A percentile compares a stretch with the other conserved stretches of the same genome.
Evolutionary conservation across 1,140 invertebrate species (phyloP).

Genomic region (Temnothorax curvispinosus): DNA sequence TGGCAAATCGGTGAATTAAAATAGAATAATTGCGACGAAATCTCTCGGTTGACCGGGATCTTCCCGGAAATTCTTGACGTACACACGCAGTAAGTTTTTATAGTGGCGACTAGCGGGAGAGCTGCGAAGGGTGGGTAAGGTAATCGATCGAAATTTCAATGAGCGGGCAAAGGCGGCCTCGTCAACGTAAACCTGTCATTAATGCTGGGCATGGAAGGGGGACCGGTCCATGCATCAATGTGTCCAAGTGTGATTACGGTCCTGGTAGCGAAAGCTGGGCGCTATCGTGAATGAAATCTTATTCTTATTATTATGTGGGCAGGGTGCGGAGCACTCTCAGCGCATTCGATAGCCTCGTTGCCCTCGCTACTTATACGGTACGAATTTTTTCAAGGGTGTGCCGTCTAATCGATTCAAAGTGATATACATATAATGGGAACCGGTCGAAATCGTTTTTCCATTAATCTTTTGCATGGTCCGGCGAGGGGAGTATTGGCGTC

Average conservation of each 20-base stretch:
- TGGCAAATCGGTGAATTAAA: neutral
- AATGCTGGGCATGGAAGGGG: constrained; percentile 57
- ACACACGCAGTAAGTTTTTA: neutral
- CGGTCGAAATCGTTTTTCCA: constrained; percentile 57
- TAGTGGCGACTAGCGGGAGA: neutral
- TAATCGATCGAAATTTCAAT: constrained; percentile 70
- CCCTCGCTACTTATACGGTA: constrained; percentile 35
- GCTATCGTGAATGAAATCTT: constrained; percentile 79
- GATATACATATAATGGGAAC: constrained; percentile 66
- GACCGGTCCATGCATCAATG: constrained; percentile 71
- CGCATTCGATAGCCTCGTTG: constrained; percentile 53
- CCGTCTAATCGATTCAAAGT: constrained; percentile 69
- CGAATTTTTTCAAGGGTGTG: constrained; percentile 45
- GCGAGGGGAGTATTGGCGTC: neutral
- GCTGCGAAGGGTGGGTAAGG: neutral
- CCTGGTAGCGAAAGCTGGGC: constrained; percentile 69
- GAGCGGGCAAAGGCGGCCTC: constrained; percentile 57
- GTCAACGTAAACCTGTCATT: constrained; percentile 70
- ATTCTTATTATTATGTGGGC: constrained; percentile 63
- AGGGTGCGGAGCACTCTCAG: neutral
- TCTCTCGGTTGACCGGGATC: neutral
- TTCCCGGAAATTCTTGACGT: constrained; percentile 15
- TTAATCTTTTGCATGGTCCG: constrained; percentile 1
- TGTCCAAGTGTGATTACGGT: constrained; percentile 76
- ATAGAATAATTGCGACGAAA: neutral